Evolutionary conservation across 1,140 invertebrate genomes (phyloP).

Genomic region (Rhizoglyphus robini): DNA sequence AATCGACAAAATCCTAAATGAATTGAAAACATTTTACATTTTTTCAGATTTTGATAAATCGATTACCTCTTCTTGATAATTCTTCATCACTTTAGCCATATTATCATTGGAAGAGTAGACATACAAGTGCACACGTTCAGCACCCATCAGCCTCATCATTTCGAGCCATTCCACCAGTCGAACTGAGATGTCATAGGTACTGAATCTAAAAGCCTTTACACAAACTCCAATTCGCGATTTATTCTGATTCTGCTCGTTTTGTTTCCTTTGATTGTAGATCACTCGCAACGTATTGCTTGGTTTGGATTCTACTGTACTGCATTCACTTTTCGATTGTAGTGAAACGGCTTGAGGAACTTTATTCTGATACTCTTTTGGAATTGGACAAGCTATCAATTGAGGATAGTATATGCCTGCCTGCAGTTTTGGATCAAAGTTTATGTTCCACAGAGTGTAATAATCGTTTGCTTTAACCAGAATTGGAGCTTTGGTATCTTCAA

Average conservation of each 20-base stretch:
- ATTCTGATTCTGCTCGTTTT: constrained; percentile 29
- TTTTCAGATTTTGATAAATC: too few species aligned
- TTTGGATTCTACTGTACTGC: constrained; percentile 55
- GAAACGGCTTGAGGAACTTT: constrained; percentile 58
- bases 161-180: constrained; percentile 19
- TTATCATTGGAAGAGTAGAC: neutral
- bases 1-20: constrained; percentile 13
- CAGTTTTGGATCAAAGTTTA: constrained; percentile 75
- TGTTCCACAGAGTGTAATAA: constrained; percentile 74
- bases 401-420: constrained; percentile 78
- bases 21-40: too few species aligned
- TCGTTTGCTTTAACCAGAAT: constrained; percentile 56
- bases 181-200: constrained; percentile 16
- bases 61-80: constrained; percentile 6
- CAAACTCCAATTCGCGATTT: constrained; percentile 16
- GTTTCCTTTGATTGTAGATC: constrained; percentile 61
- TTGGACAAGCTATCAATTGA: constrained; percentile 72
- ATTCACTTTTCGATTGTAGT: constrained; percentile 40
- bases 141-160: constrained; percentile 7
- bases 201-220: constrained; percentile 15
- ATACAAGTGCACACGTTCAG: constrained; percentile 17
- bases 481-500: constrained; percentile 61
- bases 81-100: neutral
- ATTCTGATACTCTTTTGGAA: constrained; percentile 36
- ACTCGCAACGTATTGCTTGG: constrained; percentile 73